Conservation (phyloP, 2,888 invertebrate species). For the Ormyrus pomaceus region DNA sequence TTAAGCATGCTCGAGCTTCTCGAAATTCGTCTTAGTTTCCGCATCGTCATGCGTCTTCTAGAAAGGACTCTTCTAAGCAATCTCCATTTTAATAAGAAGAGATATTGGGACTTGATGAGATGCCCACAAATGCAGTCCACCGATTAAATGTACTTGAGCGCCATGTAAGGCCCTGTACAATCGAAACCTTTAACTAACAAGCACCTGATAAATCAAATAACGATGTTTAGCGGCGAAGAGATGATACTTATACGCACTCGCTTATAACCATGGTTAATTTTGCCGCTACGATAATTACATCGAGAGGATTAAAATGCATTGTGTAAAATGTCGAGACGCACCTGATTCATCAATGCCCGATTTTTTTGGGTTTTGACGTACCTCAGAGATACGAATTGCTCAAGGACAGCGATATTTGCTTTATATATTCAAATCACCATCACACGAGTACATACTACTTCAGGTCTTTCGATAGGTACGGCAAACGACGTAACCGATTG, state of each 20-base stretch:
- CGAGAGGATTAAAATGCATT: too few species aligned
- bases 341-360: neutral
- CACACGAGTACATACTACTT: neutral
- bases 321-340: too few species aligned
- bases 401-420: neutral
- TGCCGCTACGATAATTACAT: too few species aligned
- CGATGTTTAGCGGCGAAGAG: neutral
- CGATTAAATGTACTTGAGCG: neutral
- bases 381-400: neutral
- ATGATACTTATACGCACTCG: neutral
- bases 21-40: slow-evolving; percentile 57
- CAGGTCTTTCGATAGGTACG: neutral
- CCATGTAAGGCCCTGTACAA: neutral
- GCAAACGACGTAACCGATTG: neutral
- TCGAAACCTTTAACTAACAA: neutral
- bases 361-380: neutral
- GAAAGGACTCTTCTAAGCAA: neutral
- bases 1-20: slow-evolving; percentile 3
- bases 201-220: neutral
- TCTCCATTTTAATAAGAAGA: neutral
- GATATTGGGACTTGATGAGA: neutral
- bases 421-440: neutral
- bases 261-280: neutral
- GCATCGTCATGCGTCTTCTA: neutral
- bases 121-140: neutral